A percentile compares a stretch with the other conserved stretches of the same genome.
Evolutionary conservation across 2,888 invertebrate genomes (phyloP).

Genomic region (Eilema caniola): DNA sequence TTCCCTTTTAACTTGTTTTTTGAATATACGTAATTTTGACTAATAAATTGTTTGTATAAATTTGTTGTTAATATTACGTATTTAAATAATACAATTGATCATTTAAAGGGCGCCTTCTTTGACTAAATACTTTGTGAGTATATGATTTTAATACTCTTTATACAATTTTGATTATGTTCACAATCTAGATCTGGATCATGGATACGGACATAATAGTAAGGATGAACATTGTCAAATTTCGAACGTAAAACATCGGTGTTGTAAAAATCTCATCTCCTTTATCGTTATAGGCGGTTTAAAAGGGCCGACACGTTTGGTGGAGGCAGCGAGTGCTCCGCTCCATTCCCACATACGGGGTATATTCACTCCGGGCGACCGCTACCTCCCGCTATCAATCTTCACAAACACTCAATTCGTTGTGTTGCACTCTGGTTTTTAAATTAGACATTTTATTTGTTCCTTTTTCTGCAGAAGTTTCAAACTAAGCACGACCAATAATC

Average conservation of each 20-base stretch:
- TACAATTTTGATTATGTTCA: too few relatives aligned
- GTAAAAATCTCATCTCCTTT: background rate
- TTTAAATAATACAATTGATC: too few relatives aligned
- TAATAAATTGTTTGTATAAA: too few relatives aligned
- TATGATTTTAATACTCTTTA: too few relatives aligned
- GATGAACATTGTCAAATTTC: background rate
- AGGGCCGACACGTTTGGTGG: background rate
- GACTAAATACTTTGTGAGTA: background rate
- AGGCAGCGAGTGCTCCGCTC: slow-evolving; percentile 1
- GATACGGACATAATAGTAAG: too few relatives aligned
- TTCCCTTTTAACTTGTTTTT: too few relatives aligned
- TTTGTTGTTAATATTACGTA: too few relatives aligned
- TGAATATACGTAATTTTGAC: too few relatives aligned
- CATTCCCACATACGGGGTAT: too few relatives aligned
- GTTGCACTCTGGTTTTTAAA: background rate
- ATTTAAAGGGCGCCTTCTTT: too few relatives aligned
- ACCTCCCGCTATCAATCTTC: slow-evolving; percentile 6
- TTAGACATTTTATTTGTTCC: background rate
- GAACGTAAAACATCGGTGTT: background rate
- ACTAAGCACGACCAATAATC: background rate
- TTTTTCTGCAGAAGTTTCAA: background rate
- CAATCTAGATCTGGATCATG: background rate
- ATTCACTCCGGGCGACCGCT: background rate
- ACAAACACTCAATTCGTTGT: background rate
- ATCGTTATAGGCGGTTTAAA: background rate